Percentiles rank a stretch among this genome's conserved stretches.
Evolutionary conservation across 2,888 invertebrate genomes (phyloP).

Genomic region (Phrixothrix hirtus): DNA sequence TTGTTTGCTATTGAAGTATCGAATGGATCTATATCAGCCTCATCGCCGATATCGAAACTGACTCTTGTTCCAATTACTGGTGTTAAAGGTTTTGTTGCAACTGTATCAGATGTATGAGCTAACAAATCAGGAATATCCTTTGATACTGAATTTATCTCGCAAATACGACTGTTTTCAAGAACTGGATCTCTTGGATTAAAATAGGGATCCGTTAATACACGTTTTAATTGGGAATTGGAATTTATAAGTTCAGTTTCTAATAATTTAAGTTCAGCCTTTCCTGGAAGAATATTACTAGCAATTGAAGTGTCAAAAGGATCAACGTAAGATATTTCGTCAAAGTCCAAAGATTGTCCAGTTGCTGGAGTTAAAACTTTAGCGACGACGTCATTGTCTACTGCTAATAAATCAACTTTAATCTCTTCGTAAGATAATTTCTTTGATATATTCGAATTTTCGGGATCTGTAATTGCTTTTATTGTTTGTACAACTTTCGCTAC

Average conservation of each 20-base stretch:
- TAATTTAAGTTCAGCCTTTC: constrained; percentile 62
- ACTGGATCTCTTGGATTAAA: constrained; percentile 61
- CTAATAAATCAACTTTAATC: constrained; percentile 56
- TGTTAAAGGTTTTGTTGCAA: constrained; percentile 53
- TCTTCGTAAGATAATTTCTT: constrained; percentile 26
- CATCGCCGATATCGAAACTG: constrained; percentile 57
- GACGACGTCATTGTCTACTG: constrained; percentile 64
- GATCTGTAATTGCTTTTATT: constrained; percentile 54
- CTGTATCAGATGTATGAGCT: constrained; percentile 44
- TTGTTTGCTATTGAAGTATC: constrained; percentile 80
- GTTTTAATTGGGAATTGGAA: constrained; percentile 40
- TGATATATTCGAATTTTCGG: constrained; percentile 22
- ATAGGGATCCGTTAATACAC: constrained; percentile 51
- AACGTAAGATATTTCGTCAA: constrained; percentile 56
- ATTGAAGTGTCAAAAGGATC: constrained; percentile 91
- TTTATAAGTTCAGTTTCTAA: constrained; percentile 61
- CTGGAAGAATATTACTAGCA: constrained; percentile 66
- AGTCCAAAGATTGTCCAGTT: constrained; percentile 55
- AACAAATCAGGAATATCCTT: constrained; percentile 41
- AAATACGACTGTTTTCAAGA: constrained; percentile 6
- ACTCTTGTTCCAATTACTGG: constrained; percentile 47
- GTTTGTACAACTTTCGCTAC: constrained; percentile 50
- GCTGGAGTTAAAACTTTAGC: constrained; percentile 72
- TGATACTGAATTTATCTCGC: constrained; percentile 13
- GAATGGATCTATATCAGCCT: constrained; percentile 73